phyloP scores from a whole-genome alignment of 2,888 invertebrate species.

The Gastracanthus pulcherrimus region DNA sequence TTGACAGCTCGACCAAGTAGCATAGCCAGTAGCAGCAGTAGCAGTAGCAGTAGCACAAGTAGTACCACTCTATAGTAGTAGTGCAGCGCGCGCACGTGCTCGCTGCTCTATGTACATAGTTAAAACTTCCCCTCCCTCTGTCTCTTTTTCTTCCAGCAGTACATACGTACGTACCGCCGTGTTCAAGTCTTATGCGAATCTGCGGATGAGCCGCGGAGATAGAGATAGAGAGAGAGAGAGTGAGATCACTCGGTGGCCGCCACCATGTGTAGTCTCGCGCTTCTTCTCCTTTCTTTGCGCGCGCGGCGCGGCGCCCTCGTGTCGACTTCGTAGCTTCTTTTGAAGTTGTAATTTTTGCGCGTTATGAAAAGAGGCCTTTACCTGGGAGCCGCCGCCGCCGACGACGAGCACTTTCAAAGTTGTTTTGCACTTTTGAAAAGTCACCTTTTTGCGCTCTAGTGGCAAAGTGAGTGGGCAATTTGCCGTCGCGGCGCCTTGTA shows the following conservation, averaged over 20 bases:
- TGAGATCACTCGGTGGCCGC: slow-evolving; percentile 30
- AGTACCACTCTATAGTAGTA: not conserved
- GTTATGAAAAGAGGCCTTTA: slow-evolving; percentile 10
- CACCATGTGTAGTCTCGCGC: not conserved
- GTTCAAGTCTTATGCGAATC: not conserved
- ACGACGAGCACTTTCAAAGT: not conserved
- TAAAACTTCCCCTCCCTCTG: too few species aligned
- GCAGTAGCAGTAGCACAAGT: not conserved
- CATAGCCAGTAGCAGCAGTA: not conserved
- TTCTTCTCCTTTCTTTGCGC: not conserved
- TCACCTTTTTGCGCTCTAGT: slow-evolving; percentile 8
- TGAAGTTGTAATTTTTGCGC: slow-evolving; percentile 30
- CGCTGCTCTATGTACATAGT: too few species aligned
- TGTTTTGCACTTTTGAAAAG: slow-evolving; percentile 21
- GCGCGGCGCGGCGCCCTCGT: not conserved
- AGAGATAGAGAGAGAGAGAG: too few species aligned
- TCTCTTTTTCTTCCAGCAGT: too few species aligned
- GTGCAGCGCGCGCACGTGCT: not conserved
- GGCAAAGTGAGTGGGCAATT: slow-evolving; percentile 13
- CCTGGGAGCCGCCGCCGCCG: not conserved
- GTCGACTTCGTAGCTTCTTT: slow-evolving; percentile 23
- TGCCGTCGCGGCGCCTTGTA: not conserved
- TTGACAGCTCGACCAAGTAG: slow-evolving; percentile 1
- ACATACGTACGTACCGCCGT: not conserved
- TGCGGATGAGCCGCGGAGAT: slow-evolving; percentile 49